Evolutionary conservation across 2,888 invertebrate species (phyloP).

Genomic region (Ferrisia virgata): DNA sequence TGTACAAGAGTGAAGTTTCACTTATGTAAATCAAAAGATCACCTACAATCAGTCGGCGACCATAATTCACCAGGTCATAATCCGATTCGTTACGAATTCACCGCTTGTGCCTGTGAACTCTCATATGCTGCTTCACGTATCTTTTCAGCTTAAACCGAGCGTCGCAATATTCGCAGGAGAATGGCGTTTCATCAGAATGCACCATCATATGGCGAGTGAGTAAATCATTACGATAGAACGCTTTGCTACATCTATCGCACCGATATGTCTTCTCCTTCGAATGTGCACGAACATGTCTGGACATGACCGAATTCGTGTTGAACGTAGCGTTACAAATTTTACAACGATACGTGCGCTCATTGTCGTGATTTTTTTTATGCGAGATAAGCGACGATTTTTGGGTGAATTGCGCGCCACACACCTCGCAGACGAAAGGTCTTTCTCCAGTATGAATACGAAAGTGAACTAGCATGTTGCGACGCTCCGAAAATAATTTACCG

Average conservation of each 20-base stretch:
- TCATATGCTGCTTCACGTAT: constrained; percentile 45
- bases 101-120: constrained; percentile 1
- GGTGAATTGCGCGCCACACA: constrained; percentile 58
- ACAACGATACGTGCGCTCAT: constrained; percentile 44
- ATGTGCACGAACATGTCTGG: not conserved
- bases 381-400: constrained; percentile 48
- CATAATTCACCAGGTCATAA: not conserved
- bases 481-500: constrained; percentile 52
- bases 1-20: too few relatives aligned
- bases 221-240: constrained; percentile 34
- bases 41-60: too few relatives aligned
- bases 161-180: constrained; percentile 56
- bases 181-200: constrained; percentile 49
- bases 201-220: constrained; percentile 40
- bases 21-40: too few relatives aligned
- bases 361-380: constrained; percentile 46
- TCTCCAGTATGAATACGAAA: constrained; percentile 55
- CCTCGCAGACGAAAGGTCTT: constrained; percentile 55
- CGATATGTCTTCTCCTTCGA: not conserved
- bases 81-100: not conserved
- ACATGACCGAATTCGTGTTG: constrained; percentile 45
- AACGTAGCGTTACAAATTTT: not conserved
- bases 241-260: constrained; percentile 40
- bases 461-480: constrained; percentile 54
- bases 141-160: constrained; percentile 48